Evolutionary conservation across 1,140 invertebrate genomes (phyloP).

Genomic region (Periplaneta americana): DNA sequence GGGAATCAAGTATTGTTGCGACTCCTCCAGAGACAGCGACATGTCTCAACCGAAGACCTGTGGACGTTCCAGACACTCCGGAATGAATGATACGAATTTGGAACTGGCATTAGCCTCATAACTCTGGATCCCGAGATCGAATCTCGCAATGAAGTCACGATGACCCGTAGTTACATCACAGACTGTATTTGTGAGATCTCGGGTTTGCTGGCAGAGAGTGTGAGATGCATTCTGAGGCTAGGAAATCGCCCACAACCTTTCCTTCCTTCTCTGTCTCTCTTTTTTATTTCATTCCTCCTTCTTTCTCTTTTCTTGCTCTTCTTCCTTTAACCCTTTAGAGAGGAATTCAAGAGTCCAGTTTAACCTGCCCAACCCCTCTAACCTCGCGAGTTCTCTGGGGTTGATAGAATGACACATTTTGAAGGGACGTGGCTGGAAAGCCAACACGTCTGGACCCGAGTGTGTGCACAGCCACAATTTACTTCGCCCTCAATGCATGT

Average conservation of each 20-base stretch:
- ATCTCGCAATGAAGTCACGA: background rate
- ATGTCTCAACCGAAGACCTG: too few relatives aligned
- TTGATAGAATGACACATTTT: constrained; percentile 21
- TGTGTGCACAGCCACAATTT: background rate
- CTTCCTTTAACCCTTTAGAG: background rate
- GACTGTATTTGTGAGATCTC: background rate
- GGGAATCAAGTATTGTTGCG: too few relatives aligned
- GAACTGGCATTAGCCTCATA: too few relatives aligned
- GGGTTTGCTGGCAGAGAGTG: background rate
- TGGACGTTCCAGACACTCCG: too few relatives aligned
- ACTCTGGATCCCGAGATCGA: too few relatives aligned
- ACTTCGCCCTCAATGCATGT: background rate
- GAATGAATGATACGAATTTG: too few relatives aligned
- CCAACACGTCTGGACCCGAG: background rate
- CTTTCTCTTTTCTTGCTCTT: background rate
- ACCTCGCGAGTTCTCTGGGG: background rate
- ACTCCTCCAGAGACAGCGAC: too few relatives aligned
- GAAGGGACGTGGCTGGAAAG: constrained; percentile 16
- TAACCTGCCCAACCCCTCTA: background rate
- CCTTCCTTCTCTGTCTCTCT: background rate
- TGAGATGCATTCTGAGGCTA: background rate
- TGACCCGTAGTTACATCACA: background rate
- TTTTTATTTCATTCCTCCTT: too few relatives aligned
- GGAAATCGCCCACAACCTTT: constrained; percentile 1
- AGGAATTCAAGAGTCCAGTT: constrained; percentile 14